Conservation (phyloP, 2,888 invertebrate species). For the Dryadula phaetusa region DNA sequence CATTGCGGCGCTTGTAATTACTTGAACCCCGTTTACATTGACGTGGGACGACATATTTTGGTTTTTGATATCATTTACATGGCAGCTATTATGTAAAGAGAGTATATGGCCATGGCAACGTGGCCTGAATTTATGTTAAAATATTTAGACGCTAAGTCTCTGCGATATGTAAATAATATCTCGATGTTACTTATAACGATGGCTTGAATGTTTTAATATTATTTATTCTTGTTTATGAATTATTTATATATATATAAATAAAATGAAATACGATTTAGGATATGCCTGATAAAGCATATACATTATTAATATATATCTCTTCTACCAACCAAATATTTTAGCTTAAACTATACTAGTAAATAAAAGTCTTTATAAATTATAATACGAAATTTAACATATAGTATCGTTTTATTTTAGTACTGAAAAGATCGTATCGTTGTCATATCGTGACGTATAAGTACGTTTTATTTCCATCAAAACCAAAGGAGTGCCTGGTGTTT, state of each 20-base stretch:
- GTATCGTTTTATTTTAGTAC: background rate
- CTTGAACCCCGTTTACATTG: constrained; percentile 33
- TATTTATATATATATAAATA: no score
- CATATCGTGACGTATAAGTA: constrained; percentile 26
- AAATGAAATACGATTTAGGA: no score
- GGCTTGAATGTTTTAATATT: no score
- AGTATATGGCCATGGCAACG: background rate
- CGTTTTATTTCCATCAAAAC: constrained; percentile 56
- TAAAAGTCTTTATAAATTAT: no score
- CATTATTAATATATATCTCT: no score
- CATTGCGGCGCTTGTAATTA: constrained; percentile 50
- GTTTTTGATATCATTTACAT: background rate
- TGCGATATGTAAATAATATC: no score
- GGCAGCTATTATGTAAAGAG: background rate
- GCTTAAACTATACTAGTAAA: no score
- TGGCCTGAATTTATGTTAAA: background rate
- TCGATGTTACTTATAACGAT: no score
- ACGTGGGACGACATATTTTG: constrained; percentile 10
- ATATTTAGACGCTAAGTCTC: background rate
- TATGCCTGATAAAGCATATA: no score
- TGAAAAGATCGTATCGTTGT: constrained; percentile 16
- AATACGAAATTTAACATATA: no score
- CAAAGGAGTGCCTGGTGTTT: constrained; percentile 56
- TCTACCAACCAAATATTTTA: no score
- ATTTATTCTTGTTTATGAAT: no score